Base-by-base conservation (phyloP, 1,140 invertebrate genomes). In the Drosophila grimshawi region DNA sequence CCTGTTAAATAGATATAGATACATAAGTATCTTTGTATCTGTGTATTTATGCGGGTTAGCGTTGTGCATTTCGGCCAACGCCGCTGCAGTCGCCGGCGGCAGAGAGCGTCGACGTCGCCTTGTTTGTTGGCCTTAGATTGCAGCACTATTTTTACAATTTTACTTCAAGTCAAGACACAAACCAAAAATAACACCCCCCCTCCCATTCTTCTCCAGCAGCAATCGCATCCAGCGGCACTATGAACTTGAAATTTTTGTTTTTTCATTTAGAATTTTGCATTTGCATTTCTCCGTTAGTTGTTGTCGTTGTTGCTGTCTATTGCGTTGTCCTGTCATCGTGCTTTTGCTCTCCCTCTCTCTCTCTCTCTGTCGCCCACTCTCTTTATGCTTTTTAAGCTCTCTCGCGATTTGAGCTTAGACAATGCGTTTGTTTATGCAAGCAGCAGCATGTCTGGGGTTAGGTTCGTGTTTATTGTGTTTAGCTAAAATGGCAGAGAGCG, bases 191-290 rank as follows among this genome's bases (percentile, higher is more conserved):
- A 27, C n/a, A 30, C 37, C 32, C 39, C 19, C 46, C 29, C 19
- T 11, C 4, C n/a, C 30, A 37, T 6, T 27, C 19, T 19, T 1
- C 2, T 19, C 19, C 19, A 19, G 19, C 19, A 19, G 19, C 19
- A 19, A 33, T 39, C 49, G 73, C 76, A 74, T 68, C 56, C 76
- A 77, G 86, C 90, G 90, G 90, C 75, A 71, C 74, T 91, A 86
- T 91, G 90, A 91, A 91, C 90, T 91, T 91, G 90, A 91, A 91
- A 88, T 74, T 69, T 77, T 85, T 74, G 78, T 80, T 81, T 78
- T 74, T 70, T 89, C 71, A 63, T 66, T 81, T 77, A 71, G 78
- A 3, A 3, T 78, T 85, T 74, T 66, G 49, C 29, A 55, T 78
- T 73, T 74, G 41, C 71, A 69, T 63, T 69, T 69, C 68, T 43